Base-by-base conservation (phyloP, 2,797 vertebrate species). In the Sebastes jordani region DNA sequence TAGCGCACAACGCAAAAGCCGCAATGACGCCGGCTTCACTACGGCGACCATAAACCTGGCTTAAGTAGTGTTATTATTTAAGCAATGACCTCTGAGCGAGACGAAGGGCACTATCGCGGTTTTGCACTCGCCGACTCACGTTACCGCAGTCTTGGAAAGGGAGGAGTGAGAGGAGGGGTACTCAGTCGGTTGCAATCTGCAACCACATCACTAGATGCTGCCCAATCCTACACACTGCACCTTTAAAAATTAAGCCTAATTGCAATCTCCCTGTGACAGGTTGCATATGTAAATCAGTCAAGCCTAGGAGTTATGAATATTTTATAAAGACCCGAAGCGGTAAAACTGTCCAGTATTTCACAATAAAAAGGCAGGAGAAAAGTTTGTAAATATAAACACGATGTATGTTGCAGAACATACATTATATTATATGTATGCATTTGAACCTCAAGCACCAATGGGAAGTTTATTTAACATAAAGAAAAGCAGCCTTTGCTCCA, bases 71-170 rank as follows among this genome's bases (percentile, higher is more conserved):
- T 49, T 8, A 49, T 20, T 49, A 49, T 49, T 3, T 0, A 0
- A 49, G 2, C 6, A 0, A 49, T 49, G 42, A 4, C 42, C 42
- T 49, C 42, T 49, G 42, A 49, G 42, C 42, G 16, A 46, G 42
- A 16, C 6, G 0, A 46, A 46, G 6, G 13, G 0, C 0, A 0
- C 0, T 46, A 46, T 18, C 42, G 0, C 14, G 13, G 14, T 46
- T 46, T 46, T 46, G 42, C 42, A 46, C 38, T 46, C 14, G 38
- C 6, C 38, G 0, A 2, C 38, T 46, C 38, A 18, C 6, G 38
- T 7, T 18, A 46, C 2, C 2, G 14, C 0, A 42, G 38, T 3
- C 6, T 46, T 46, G 14, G 38, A 46, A 42, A 46, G 38, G 38
- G 38, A 46, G 14, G 42, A 18, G 42, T 46, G 42, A 46, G 42